A percentile compares a stretch with the other conserved stretches of the same genome.
Conservation (phyloP, 2,888 invertebrate genomes). For the Chironomus riparius region DNA sequence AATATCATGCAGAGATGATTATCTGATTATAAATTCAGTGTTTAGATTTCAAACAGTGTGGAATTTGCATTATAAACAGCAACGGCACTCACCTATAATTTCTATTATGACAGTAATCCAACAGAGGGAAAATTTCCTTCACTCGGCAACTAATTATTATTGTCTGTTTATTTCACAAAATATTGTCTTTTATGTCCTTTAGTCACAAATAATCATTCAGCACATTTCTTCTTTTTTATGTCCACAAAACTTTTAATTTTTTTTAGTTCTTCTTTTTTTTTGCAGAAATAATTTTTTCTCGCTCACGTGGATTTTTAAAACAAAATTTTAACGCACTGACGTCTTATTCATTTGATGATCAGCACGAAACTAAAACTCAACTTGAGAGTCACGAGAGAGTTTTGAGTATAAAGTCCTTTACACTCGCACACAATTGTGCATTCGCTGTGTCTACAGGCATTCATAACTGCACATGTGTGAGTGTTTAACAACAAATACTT, state of each 20-base stretch:
- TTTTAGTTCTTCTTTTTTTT: background rate
- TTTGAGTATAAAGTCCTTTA: background rate
- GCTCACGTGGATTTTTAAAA: background rate
- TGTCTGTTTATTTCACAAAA: background rate
- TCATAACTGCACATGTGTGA: background rate
- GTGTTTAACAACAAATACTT: background rate
- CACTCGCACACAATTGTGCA: background rate
- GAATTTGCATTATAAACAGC: background rate
- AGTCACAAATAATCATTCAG: background rate
- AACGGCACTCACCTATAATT: background rate
- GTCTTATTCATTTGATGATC: background rate
- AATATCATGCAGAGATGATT: constrained; percentile 15
- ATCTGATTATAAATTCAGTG: constrained; percentile 11
- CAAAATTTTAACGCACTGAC: background rate
- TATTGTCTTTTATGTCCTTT: background rate
- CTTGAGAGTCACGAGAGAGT: background rate
- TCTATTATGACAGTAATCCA: background rate
- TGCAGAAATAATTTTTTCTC: background rate
- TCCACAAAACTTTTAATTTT: background rate
- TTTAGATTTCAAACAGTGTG: background rate
- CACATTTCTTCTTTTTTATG: background rate
- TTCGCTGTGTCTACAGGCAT: too few species aligned
- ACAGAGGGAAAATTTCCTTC: background rate
- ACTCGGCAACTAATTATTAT: background rate
- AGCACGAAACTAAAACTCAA: background rate